These are phyloP conservation scores for Tichodroma muraria DNA, from an alignment of 2,113 vertebrate species.

Conservation along the genomic window DNA sequence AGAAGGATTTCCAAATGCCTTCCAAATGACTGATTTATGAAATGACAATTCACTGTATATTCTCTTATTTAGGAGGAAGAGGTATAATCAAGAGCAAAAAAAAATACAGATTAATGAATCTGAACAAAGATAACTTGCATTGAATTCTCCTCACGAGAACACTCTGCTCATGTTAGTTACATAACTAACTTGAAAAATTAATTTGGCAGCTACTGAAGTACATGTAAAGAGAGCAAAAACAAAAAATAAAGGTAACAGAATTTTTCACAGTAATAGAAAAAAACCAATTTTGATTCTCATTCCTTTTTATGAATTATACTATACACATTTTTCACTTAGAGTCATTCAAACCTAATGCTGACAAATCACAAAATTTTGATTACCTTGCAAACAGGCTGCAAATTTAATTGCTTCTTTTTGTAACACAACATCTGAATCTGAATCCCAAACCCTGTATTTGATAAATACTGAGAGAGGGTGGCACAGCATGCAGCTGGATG, in stretches of 20 bases:
- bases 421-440: neutral
- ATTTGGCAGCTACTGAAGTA: neutral
- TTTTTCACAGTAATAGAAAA: neutral
- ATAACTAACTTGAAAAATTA: neutral
- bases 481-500: neutral
- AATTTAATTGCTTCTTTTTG: neutral
- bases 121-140: neutral
- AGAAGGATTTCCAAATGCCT: neutral
- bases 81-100: neutral
- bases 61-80: neutral
- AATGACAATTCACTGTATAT: neutral
- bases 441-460: too few species aligned
- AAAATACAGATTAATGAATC: neutral
- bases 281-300: neutral
- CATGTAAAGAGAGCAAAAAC: neutral
- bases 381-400: neutral
- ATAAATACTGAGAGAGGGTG: neutral
- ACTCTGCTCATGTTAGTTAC: neutral
- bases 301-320: neutral
- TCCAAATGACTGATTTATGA: neutral
- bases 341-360: neutral
- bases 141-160: neutral
- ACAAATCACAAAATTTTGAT: neutral
- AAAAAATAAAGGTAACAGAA: neutral
- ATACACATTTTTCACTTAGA: neutral